phyloP scores from a whole-genome alignment of 1,140 invertebrate species.

The Acyrthosiphon pisum region DNA sequence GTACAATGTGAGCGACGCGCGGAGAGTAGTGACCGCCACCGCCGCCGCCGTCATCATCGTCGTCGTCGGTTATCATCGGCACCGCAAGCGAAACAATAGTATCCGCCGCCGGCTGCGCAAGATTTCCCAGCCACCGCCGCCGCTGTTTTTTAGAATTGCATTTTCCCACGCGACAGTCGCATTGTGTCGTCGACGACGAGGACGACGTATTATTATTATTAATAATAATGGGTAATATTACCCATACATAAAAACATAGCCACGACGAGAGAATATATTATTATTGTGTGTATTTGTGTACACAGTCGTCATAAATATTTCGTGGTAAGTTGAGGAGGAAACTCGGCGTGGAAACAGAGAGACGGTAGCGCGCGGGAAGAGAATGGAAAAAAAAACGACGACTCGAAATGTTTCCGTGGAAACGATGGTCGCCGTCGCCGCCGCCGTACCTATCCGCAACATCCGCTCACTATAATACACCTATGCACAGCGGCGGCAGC shows the following conservation, averaged over 20 bases:
- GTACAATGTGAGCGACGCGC: neutral
- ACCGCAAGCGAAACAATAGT: neutral
- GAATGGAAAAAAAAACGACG: neutral
- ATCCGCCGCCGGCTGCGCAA: neutral
- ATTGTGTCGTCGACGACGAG: neutral
- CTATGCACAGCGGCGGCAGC: neutral
- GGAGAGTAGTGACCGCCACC: neutral
- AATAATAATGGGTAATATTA: no score
- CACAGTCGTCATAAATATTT: neutral
- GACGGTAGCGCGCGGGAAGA: neutral
- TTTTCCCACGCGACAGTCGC: neutral
- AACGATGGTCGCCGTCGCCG: neutral
- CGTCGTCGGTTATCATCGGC: neutral
- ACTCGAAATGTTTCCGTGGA: slow-evolving; percentile 35
- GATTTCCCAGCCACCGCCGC: neutral
- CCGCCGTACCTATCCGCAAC: neutral
- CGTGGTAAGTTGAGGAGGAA: neutral
- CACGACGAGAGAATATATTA: neutral
- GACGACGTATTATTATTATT: neutral
- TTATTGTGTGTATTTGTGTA: neutral
- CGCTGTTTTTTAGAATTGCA: neutral
- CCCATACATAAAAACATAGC: neutral
- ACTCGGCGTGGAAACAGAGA: neutral
- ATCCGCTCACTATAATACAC: neutral
- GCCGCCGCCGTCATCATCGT: no score